Evolutionary conservation across 2,888 invertebrate genomes (phyloP), one percentile per base, ranked within the genome.

Genomic region (Dyspetes luteomarginatus): DNA sequence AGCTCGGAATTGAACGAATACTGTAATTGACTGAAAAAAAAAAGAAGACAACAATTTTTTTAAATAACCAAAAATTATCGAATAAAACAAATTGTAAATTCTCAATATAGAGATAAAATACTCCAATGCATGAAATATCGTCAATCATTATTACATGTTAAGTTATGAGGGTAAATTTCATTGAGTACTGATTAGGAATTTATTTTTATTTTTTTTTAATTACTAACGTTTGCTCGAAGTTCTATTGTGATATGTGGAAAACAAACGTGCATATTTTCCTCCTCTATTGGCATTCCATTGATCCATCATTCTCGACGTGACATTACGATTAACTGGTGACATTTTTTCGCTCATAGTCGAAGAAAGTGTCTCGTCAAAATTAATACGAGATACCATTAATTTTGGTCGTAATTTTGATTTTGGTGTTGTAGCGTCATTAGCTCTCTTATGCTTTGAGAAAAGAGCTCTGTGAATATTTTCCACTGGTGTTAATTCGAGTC

Each of bases 191-290:
- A n/a, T n/a, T n/a, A n/a, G n/a, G n/a, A n/a, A n/a, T n/a, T n/a
- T n/a, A n/a, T n/a, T n/a, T n/a, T n/a, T n/a, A n/a, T n/a, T 36
- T 36, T 9, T 7, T 4, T 9, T 36, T 7, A 36, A 1, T 12
- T 48, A 78, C 81, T 69, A 30, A 81, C 81, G 28, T 78, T 50
- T 50, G 45, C 7, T 74, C 36, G 58, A 15, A 9, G 28, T 52
- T 26, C 55, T 74, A 19, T 60, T 81, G 15, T 24, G 77, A 68
- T 43, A 22, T 9, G 68, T 73, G 1, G 86, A 85, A 85, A 91
- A 91, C 62, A 91, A 74, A 69, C 89, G 82, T 0, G 89, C 88
- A 78, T 90, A 91, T 78, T 89, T 90, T 64, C 83, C 86, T 2
- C 74, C 76, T 62, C 84, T 82, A 82, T 81, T 86, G 4, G 26